Conservation (phyloP, 2,113 vertebrate genomes). For the Tiliqua scincoides region DNA sequence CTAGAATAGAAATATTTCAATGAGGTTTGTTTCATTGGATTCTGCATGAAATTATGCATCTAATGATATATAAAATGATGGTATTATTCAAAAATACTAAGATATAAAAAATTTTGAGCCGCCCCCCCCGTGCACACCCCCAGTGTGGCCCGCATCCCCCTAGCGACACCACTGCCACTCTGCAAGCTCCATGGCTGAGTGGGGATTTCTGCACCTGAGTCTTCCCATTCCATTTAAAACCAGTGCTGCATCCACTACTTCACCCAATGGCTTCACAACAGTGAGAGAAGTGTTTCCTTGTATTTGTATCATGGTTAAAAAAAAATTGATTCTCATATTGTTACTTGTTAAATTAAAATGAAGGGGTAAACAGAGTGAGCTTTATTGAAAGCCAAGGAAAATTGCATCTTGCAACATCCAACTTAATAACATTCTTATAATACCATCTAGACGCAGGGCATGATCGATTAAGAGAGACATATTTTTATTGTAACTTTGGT, state of each 20-base stretch:
- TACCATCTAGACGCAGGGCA: neutral
- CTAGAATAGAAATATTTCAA: no score
- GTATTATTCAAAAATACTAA: no score
- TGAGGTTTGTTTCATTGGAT: no score
- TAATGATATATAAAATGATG: no score
- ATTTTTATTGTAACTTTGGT: slow-evolving; percentile 23
- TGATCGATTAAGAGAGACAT: slow-evolving; percentile 22
- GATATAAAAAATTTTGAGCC: no score
- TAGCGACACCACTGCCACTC: no score
- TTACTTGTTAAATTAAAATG: neutral
- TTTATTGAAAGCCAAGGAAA: neutral
- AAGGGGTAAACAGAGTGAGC: neutral
- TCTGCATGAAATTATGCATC: no score
- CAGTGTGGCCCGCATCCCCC: no score
- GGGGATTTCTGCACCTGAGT: neutral
- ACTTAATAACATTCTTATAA: slow-evolving; percentile 44
- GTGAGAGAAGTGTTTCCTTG: neutral
- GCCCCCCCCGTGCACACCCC: no score
- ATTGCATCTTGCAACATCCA: slow-evolving; percentile 10
- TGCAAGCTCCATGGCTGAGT: no score
- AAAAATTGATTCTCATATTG: neutral
- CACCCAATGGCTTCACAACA: neutral
- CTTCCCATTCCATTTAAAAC: neutral
- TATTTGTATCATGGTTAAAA: neutral
- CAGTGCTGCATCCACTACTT: neutral